A percentile compares a stretch with the other conserved stretches of the same genome.
Conservation (phyloP, 1,140 invertebrate species). For the Plectrocnemia conspersa region DNA sequence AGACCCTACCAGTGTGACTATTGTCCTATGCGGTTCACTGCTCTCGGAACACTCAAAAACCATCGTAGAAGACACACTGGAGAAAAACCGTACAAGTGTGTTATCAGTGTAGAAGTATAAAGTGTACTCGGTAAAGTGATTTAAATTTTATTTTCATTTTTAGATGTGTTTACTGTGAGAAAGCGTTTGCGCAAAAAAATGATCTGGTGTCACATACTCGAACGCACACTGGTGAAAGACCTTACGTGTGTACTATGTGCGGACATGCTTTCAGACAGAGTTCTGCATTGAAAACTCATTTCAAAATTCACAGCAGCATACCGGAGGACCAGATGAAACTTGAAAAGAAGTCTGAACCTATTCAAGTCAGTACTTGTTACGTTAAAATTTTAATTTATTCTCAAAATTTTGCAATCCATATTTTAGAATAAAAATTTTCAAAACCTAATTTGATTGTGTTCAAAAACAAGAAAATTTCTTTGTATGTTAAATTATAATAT, state of each 20-base stretch:
- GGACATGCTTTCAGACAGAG: conserved; percentile 69
- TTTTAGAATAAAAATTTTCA: neutral
- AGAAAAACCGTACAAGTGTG: conserved; percentile 58
- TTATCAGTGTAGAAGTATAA: neutral
- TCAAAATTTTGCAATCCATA: neutral
- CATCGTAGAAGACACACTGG: conserved; percentile 68
- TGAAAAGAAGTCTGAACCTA: conserved; percentile 10
- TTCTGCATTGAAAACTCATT: conserved; percentile 60
- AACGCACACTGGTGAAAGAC: conserved; percentile 77
- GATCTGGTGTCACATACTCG: conserved; percentile 68
- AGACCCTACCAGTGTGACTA: conserved; percentile 78
- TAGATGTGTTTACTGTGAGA: conserved; percentile 50
- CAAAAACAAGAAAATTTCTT: neutral
- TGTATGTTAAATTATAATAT: neutral
- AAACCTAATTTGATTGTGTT: neutral
- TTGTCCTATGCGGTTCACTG: conserved; percentile 75
- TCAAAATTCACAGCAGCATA: conserved; percentile 52
- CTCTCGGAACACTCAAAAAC: conserved; percentile 58
- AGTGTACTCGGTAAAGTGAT: too few species aligned
- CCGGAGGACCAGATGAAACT: conserved; percentile 36
- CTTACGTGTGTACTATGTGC: conserved; percentile 78
- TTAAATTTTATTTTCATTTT: too few species aligned
- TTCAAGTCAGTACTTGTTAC: conserved; percentile 4
- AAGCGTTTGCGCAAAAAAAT: conserved; percentile 54
- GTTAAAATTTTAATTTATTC: conserved; percentile 6